Base-by-base conservation (phyloP, 2,113 vertebrate species). In the Microcebus tavaratra region DNA sequence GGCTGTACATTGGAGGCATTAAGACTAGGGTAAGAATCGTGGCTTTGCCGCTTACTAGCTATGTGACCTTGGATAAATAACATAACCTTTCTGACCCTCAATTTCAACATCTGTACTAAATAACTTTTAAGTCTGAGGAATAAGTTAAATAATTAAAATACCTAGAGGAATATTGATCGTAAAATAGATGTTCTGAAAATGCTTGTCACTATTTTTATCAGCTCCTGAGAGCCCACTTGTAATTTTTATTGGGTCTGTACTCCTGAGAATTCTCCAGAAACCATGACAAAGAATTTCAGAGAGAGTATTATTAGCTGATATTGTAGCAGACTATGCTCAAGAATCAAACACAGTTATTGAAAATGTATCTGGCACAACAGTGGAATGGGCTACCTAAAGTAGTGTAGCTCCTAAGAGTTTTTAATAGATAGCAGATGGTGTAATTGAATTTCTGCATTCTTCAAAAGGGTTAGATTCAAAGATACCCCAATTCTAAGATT, bases 131-230 rank as follows among this genome's bases (percentile, higher is more conserved):
- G 59, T 61, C 21, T 18, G 15, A 61, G 15, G 50, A 94, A 76
- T 67, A 59, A 90, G 70, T 72, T 86, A 83, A 15, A 61, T 25
- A 86, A 79, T 73, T 70, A 61, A 96, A 88, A 89, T 81, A 88
- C 21, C n/a, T 25, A 59, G 11, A 53, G 20, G 3, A 55, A 8
- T 20, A 15, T 86, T 83, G 8, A 50, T 68, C 72, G 65, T 82
- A 48, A 89, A 86, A 45, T 45, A 59, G 70, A 4, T 95, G 14
- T 88, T 72, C 88, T 85, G 20, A 83, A 94, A 91, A 83, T 72
- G 17, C 27, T 61, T 75, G 39, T 21, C 34, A 57, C 61, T 92
- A 39, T 42, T 94, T 67, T 48, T 57, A 68, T 88, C 42, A 73
- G 27, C 20, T 67, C 65, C 65, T 31, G 4, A n/a, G 36, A 82